These are phyloP conservation scores for Chelidonichthys spinosus DNA, from an alignment of 2,797 vertebrate species.

Conservation along the genomic window DNA sequence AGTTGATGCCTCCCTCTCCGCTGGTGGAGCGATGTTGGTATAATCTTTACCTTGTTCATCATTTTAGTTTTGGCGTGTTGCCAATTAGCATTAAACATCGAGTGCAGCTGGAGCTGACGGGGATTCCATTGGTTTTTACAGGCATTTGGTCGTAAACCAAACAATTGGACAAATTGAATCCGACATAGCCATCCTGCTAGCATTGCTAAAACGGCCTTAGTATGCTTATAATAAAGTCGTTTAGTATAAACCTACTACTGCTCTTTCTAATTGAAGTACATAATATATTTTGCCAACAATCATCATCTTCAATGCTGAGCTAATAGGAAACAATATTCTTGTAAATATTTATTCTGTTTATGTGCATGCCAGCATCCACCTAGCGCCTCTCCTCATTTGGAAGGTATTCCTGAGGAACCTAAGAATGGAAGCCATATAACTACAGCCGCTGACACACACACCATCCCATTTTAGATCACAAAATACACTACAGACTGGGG, in stretches of 20 bases:
- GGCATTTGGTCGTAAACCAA: neutral
- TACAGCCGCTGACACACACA: conserved; percentile 13
- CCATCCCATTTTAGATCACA: conserved; percentile 20
- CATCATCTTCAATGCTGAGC: neutral
- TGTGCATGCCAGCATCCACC: neutral
- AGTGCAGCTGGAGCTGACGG: neutral
- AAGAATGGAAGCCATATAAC: neutral
- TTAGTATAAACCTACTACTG: neutral
- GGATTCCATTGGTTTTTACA: neutral
- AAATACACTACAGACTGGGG: too few species aligned
- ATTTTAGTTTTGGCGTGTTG: neutral
- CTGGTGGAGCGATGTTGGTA: conserved; percentile 13
- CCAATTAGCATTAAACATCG: neutral
- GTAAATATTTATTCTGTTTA: conserved; percentile 1
- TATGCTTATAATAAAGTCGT: neutral
- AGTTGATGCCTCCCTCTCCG: conserved; percentile 51
- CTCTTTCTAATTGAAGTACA: neutral
- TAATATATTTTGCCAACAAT: neutral
- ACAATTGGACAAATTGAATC: neutral
- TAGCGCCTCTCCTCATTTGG: neutral
- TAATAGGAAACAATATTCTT: neutral
- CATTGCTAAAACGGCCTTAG: neutral
- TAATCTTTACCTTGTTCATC: neutral
- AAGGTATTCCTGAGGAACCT: neutral
- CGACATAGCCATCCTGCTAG: neutral